Evolutionary conservation across 2,888 invertebrate genomes (phyloP), one percentile per base, ranked within the genome.

Genomic region (Nysson spinosus): DNA sequence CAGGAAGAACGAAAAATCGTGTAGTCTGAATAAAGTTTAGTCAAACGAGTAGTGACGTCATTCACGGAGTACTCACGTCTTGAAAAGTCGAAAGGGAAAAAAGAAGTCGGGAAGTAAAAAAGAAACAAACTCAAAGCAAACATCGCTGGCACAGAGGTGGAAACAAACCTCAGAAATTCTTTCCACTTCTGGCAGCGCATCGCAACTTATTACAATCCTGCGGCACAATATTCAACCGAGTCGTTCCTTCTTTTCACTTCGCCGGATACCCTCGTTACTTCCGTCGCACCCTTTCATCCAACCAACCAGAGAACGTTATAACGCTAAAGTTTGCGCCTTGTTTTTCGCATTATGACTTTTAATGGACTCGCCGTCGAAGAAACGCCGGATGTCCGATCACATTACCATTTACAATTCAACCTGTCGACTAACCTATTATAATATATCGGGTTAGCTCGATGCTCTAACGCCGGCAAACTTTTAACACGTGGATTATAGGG

Each of bases 131-230:
- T 57, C 51, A 28, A 28, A 20, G 39, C 39, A n/a, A 17, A 12
- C 16, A 42, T 20, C 14, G 20, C 12, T n/a, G 28, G 19, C 7
- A 11, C 42, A 17, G 35, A 47, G 22, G 19, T 20, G 19, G 30
- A 40, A 50, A 17, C 37, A 44, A 34, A 50, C 44, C 54, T 43
- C 32, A n/a, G 30, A 50, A 62, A 19, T 55, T 44, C 55, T 44
- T 55, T 49, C 30, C 9, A 35, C 49, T 35, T 44, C 35, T 50
- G 24, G 46, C 44, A 50, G 39, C 19, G 37, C 32, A 35, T 42
- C 54, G 24, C 39, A 42, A 62, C 55, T 35, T 62, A 62, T 61
- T 55, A 55, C 54, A 50, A 24, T 17, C 44, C 11, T 26, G 11
- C 39, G 26, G 46, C 22, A 46, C 22, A 40, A 60, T 60, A 47